phyloP scores from a whole-genome alignment of 2,113 vertebrate species.

The Pelusios castaneus region DNA sequence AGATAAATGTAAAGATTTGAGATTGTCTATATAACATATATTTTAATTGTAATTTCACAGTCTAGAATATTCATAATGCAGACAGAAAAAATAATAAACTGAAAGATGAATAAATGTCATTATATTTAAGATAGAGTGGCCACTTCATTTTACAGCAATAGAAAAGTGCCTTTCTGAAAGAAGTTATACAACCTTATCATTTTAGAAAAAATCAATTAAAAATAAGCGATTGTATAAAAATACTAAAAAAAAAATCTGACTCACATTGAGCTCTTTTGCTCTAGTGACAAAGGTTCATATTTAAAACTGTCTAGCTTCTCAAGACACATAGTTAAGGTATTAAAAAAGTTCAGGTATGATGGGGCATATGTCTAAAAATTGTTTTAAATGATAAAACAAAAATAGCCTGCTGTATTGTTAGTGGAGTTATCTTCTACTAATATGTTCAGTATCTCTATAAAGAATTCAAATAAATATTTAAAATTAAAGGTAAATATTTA shows the following conservation, averaged over 20 bases:
- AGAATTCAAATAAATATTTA: neutral
- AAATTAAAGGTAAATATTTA: neutral
- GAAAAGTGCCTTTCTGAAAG: constrained; percentile 31
- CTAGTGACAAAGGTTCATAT: neutral
- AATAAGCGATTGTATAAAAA: constrained; percentile 1
- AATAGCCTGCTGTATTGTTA: neutral
- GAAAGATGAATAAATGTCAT: neutral
- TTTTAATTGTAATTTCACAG: constrained; percentile 76
- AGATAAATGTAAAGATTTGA: constrained; percentile 68
- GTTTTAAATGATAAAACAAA: constrained; percentile 18
- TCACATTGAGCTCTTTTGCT: constrained; percentile 7
- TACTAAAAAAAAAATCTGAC: neutral
- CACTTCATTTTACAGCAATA: neutral
- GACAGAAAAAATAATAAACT: neutral
- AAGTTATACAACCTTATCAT: constrained; percentile 39
- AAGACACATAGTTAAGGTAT: constrained; percentile 14
- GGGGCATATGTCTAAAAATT: neutral
- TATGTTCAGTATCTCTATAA: neutral
- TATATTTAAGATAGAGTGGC: neutral
- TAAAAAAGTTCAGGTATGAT: neutral
- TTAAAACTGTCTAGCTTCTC: constrained; percentile 25
- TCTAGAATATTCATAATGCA: neutral
- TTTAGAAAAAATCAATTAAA: neutral
- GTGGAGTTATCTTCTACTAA: neutral
- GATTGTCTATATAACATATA: constrained; percentile 69